Base-by-base conservation (phyloP, 2,888 invertebrate species). In the Habrosyne pyritoides region DNA sequence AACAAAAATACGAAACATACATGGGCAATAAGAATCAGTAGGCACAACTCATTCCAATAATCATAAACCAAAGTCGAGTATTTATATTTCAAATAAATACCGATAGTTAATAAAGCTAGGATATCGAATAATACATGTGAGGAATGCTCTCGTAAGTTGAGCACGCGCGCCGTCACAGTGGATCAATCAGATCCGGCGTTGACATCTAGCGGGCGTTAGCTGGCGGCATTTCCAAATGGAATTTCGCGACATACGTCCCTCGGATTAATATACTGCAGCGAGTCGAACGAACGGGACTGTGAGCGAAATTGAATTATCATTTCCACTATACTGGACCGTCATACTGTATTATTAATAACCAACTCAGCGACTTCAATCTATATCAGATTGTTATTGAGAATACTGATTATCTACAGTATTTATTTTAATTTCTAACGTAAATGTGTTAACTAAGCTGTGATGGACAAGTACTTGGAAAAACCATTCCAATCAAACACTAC, bases 221-320 rank as follows among this genome's bases (percentile, higher is more conserved):
- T 71, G 61, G 74, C 77, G 76, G 74, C 73, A 77, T 77, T 77
- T 75, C 76, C 74, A 83, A 86, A 86, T 84, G 81, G 83, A 83
- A 84, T 87, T 84, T 84, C 71, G 81, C 77, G 81, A 81, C 83
- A 83, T 81, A 77, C 78, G 75, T 75, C 75, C 71, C 73, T 69
- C 73, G 75, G 79, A 84, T 83, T 84, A 83, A 84, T 84, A 81
- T 79, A 81, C 72, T 74, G 73, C 75, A 72, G 77, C 75, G 67
- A 71, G 73, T 71, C 73, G 71, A 73, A 75, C 30, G 30, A 30
- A 30, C 30, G 12, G 73, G 73, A 75, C 75, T 71, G 73, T 67
- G 77, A 80, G n/a, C 48, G 48, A 48, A 48, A 24, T 48, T 80
- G 74, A 84, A 84, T 84, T 79, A 81, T 81, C 80, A 80, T 80